Evolutionary conservation across 2,113 vertebrate species (phyloP).

Genomic region (Riparia riparia): DNA sequence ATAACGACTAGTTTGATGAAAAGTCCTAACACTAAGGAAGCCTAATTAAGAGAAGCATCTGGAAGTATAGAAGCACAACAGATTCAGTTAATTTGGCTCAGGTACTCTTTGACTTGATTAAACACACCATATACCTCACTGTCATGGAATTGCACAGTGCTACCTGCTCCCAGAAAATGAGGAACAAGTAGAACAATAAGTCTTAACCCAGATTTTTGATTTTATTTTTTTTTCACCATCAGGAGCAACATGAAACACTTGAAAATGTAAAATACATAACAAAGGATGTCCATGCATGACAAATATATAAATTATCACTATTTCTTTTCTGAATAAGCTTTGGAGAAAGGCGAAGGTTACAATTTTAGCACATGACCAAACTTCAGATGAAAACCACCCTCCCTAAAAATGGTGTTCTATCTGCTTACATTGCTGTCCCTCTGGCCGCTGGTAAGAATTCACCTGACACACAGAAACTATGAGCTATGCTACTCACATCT

Average conservation of each 20-base stretch:
- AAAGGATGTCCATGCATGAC: neutral
- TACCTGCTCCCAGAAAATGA: neutral
- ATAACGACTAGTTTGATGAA: neutral
- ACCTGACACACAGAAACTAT: rapidly evolving
- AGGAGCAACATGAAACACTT: neutral
- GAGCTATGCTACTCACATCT: neutral
- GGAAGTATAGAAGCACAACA: neutral
- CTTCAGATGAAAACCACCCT: neutral
- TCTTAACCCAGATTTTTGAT: neutral
- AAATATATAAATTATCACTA: neutral
- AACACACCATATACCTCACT: neutral
- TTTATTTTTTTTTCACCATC: neutral
- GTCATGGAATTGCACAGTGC: neutral
- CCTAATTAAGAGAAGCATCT: conserved; percentile 10
- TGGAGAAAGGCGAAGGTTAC: neutral
- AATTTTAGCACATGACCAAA: neutral
- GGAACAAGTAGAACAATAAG: neutral
- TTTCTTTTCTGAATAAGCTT: neutral
- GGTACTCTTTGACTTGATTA: neutral
- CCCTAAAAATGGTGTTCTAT: neutral
- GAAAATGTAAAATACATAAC: neutral
- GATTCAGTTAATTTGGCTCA: neutral
- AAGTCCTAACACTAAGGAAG: neutral
- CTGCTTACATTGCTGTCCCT: neutral
- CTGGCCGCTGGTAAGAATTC: neutral